Conservation (phyloP, 1,140 invertebrate genomes). For the Linepithema humile region DNA sequence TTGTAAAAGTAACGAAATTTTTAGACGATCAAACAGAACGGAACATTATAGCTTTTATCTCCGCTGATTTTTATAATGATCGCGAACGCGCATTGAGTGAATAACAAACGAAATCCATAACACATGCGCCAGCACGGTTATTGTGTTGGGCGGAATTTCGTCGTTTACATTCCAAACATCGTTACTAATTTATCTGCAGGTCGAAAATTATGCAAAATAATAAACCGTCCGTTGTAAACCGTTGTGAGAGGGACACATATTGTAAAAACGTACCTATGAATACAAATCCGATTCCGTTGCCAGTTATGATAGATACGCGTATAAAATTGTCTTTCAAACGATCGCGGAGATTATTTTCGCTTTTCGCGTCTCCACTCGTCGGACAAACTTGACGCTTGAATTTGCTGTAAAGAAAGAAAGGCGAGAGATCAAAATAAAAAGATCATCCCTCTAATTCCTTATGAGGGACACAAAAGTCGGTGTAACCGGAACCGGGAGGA, state of each 20-base stretch:
- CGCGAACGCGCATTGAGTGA: constrained; percentile 10
- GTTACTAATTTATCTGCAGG: constrained; percentile 50
- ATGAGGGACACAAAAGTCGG: not conserved
- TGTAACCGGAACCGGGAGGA: not conserved
- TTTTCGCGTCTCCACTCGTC: too few relatives aligned
- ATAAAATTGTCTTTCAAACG: not conserved
- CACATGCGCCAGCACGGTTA: not conserved
- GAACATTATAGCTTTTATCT: constrained; percentile 22
- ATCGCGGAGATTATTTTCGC: not conserved
- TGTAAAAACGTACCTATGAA: constrained; percentile 3
- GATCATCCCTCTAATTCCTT: constrained; percentile 1
- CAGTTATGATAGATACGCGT: not conserved
- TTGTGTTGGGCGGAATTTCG: constrained; percentile 22
- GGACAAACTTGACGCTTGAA: not conserved
- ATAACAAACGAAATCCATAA: constrained; percentile 38
- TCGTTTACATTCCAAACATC: constrained; percentile 49
- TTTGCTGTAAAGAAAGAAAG: not conserved
- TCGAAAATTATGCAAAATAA: constrained; percentile 49
- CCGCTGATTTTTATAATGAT: constrained; percentile 18
- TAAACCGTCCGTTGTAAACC: constrained; percentile 26
- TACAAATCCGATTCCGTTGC: not conserved
- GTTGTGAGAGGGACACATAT: constrained; percentile 18
- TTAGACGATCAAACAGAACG: not conserved
- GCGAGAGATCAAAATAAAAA: not conserved
- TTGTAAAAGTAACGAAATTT: not conserved